Conservation (phyloP, 2,797 vertebrate species). For the Squalus acanthias region DNA sequence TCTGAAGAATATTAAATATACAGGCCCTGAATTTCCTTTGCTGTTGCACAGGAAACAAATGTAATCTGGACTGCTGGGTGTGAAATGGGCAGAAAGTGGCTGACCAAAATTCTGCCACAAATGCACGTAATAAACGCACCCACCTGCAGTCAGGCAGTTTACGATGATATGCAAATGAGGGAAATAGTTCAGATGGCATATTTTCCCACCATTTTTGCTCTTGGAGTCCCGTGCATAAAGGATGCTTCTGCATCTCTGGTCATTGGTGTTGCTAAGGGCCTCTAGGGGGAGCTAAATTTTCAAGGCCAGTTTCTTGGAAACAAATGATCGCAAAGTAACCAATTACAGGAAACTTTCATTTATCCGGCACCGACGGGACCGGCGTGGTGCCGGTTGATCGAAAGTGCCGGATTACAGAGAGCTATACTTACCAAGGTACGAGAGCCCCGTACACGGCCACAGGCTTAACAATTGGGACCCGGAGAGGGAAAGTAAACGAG, state of each 20-base stretch:
- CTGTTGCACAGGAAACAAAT: background rate
- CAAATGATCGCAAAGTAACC: background rate
- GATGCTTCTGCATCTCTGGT: background rate
- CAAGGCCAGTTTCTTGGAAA: background rate
- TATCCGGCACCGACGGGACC: no score
- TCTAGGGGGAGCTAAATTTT: background rate
- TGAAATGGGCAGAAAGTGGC: background rate
- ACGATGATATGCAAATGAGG: background rate
- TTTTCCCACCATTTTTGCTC: background rate
- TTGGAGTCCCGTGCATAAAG: background rate
- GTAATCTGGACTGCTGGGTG: background rate
- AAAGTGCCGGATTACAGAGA: no score
- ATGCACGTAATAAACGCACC: background rate
- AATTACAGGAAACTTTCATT: no score
- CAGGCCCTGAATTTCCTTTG: background rate
- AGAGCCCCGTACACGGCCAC: no score
- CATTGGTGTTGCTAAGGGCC: background rate
- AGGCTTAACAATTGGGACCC: no score
- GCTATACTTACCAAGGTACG: no score
- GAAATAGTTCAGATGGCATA: background rate
- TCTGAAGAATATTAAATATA: background rate
- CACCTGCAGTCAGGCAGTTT: background rate
- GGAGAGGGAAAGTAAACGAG: no score
- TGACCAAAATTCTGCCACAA: background rate
- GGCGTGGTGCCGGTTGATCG: no score